A percentile compares a stretch with the other conserved stretches of the same genome.
phyloP scores from a whole-genome alignment of 2,113 vertebrate genomes.

The Terrapene triunguis region DNA sequence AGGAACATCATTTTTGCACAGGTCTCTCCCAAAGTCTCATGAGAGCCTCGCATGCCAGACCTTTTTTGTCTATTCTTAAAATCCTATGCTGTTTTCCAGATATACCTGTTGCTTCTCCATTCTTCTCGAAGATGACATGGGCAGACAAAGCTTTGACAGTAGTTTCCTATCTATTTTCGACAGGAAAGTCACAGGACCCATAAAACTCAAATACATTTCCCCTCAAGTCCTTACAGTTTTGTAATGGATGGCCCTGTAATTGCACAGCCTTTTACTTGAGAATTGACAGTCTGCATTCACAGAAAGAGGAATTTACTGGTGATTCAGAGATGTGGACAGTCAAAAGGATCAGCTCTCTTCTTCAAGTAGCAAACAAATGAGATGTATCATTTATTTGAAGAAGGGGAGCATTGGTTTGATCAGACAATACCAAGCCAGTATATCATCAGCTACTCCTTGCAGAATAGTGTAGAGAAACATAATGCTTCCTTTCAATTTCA shows the following conservation, averaged over 20 bases:
- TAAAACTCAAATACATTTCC: not conserved
- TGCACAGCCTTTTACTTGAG: not conserved
- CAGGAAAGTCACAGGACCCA: not conserved
- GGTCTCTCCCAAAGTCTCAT: not conserved
- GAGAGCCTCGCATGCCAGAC: not conserved
- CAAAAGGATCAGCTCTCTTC: not conserved
- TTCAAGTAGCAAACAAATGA: not conserved
- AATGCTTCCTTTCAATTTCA: constrained; percentile 34
- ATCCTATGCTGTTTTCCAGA: not conserved
- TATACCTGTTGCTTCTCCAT: not conserved
- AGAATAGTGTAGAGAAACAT: not conserved
- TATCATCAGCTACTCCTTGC: not conserved
- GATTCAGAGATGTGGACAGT: accelerated
- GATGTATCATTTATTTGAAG: not conserved
- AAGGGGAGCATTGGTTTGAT: not conserved
- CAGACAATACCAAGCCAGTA: not conserved
- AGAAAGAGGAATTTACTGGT: not conserved
- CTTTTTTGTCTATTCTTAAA: not conserved
- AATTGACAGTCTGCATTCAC: not conserved
- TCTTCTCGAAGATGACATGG: not conserved
- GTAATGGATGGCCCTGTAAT: not conserved
- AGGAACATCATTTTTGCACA: not conserved
- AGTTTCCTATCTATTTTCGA: not conserved
- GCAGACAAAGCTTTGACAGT: constrained; percentile 3
- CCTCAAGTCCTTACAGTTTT: accelerated